Conservation (phyloP, 2,797 vertebrate species). For the Diceros bicornis region DNA sequence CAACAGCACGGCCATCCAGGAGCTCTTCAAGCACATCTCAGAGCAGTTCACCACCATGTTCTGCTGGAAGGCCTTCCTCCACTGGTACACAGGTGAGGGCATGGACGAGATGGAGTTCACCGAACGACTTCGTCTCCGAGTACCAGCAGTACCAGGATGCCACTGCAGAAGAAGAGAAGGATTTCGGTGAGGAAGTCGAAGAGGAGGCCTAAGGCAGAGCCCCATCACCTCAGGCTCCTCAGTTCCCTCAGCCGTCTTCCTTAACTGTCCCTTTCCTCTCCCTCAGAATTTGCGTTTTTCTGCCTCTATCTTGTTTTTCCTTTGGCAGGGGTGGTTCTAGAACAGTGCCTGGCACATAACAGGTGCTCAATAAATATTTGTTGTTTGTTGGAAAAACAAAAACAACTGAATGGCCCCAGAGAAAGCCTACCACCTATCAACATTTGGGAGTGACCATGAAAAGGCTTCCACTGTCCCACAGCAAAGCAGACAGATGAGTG, state of each 20-base stretch:
- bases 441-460: background rate
- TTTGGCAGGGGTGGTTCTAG: background rate
- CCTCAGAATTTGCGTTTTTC: slow-evolving; percentile 77
- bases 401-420: background rate
- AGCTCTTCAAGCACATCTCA: slow-evolving; percentile 97
- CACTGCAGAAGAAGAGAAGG: slow-evolving; percentile 96
- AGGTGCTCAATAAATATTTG: slow-evolving; percentile 83
- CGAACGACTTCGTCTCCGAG: slow-evolving; percentile 95
- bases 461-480: background rate
- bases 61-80: slow-evolving; percentile 96
- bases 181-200: slow-evolving; percentile 96
- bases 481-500: background rate
- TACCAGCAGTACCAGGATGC: slow-evolving; percentile 97
- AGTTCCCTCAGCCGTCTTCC: slow-evolving; percentile 60
- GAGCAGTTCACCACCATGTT: slow-evolving; percentile 98
- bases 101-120: slow-evolving; percentile 99
- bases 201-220: slow-evolving; percentile 91
- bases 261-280: slow-evolving; percentile 72
- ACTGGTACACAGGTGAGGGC: slow-evolving; percentile 97
- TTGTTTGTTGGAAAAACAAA: slow-evolving; percentile 67
- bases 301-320: slow-evolving; percentile 64
- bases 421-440: background rate
- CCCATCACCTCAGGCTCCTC: slow-evolving; percentile 64
- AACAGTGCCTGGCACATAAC: slow-evolving; percentile 68
- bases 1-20: slow-evolving; percentile 97